A percentile compares a stretch with the other conserved stretches of the same genome.
phyloP scores from a whole-genome alignment of 2,888 invertebrate species.

The Allophyes oxyacanthae region DNA sequence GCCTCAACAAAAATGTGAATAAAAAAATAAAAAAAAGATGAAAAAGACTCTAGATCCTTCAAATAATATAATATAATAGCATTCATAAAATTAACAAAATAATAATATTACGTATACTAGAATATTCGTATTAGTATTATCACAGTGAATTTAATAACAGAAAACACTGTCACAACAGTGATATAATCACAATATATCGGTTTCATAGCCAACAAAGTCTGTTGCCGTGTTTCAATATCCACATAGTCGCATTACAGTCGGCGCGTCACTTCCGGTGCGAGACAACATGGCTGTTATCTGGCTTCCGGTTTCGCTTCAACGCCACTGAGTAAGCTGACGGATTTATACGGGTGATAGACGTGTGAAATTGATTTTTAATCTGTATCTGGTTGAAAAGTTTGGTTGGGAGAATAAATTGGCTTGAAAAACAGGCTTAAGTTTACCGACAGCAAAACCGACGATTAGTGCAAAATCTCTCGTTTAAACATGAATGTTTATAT shows the following conservation, averaged over 20 bases:
- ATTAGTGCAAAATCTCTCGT: too few species aligned
- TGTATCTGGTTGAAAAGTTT: background rate
- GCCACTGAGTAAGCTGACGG: slow-evolving; percentile 29
- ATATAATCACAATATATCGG: slow-evolving; percentile 9
- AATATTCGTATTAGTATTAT: too few species aligned
- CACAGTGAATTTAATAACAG: background rate
- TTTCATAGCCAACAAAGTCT: slow-evolving; percentile 35
- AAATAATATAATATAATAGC: too few species aligned
- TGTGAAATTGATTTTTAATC: slow-evolving; percentile 34
- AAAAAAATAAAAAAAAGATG: too few species aligned
- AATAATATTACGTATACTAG: too few species aligned
- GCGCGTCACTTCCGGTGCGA: slow-evolving; percentile 50
- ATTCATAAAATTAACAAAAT: too few species aligned
- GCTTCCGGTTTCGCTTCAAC: slow-evolving; percentile 46
- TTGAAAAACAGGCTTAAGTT: background rate
- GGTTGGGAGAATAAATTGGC: background rate
- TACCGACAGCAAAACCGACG: too few species aligned
- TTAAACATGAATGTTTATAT: too few species aligned
- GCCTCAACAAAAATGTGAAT: too few species aligned
- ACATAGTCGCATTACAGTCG: slow-evolving; percentile 40
- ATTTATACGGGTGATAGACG: slow-evolving; percentile 32
- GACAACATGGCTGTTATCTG: slow-evolving; percentile 53
- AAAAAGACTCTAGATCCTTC: too few species aligned
- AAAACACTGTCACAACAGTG: slow-evolving; percentile 2
- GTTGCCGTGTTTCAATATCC: slow-evolving; percentile 36